These are phyloP conservation scores for Sebastes wilsoni DNA, from an alignment of 2,797 vertebrate genomes.

Conservation along the genomic window DNA sequence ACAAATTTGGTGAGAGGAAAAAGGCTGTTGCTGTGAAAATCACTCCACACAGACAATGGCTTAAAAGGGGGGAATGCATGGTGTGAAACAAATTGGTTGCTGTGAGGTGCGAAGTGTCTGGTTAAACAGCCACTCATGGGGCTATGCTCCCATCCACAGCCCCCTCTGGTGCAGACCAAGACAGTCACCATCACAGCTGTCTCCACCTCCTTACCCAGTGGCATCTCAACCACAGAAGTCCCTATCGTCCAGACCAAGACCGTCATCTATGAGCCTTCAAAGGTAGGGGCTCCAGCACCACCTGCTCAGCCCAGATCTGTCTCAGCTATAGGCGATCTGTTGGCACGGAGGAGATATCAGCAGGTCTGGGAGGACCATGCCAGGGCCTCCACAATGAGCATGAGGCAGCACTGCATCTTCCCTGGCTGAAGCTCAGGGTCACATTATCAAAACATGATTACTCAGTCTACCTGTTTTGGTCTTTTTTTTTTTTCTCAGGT, in stretches of 20 bases:
- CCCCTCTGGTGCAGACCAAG: slow-evolving; percentile 94
- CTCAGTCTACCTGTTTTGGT: neutral
- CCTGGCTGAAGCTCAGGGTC: slow-evolving; percentile 2
- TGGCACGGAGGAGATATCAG: slow-evolving; percentile 2
- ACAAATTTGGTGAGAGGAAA: slow-evolving; percentile 21
- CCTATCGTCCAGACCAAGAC: slow-evolving; percentile 93
- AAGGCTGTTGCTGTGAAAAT: slow-evolving; percentile 4
- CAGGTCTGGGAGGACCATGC: slow-evolving; percentile 39
- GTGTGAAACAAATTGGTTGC: slow-evolving; percentile 44
- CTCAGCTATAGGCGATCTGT: neutral
- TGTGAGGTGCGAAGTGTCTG: slow-evolving; percentile 50
- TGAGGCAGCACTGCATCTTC: slow-evolving; percentile 1
- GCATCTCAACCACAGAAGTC: slow-evolving; percentile 92
- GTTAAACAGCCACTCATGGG: slow-evolving; percentile 71
- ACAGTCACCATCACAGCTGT: slow-evolving; percentile 92
- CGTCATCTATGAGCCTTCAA: slow-evolving; percentile 92
- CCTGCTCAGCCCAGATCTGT: slow-evolving; percentile 61
- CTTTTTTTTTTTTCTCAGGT: slow-evolving; percentile 43
- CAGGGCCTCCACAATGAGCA: slow-evolving; percentile 30
- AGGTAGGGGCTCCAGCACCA: slow-evolving; percentile 83
- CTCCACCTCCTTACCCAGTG: slow-evolving; percentile 83
- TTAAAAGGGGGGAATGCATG: slow-evolving; percentile 40
- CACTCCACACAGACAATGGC: neutral
- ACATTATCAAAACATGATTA: neutral
- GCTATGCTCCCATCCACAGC: slow-evolving; percentile 84